Conservation (phyloP, 2,113 vertebrate genomes). For the Nanorana parkeri region DNA sequence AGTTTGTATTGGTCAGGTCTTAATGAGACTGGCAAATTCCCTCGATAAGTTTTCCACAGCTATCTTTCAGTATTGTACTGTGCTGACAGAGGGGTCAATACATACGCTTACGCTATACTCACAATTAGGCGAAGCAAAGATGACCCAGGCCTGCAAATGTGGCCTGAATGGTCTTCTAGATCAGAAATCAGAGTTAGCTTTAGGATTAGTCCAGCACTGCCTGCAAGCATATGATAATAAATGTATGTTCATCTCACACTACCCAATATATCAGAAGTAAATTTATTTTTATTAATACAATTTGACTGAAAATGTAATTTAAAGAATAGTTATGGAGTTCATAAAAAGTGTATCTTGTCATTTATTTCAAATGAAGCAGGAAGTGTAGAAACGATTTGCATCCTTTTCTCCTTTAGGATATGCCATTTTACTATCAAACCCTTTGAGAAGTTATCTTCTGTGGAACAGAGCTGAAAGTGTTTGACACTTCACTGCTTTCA, state of each 20-base stretch:
- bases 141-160: no score
- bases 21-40: no score
- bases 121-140: no score
- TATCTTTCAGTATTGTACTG: no score
- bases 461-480: conserved; percentile 32
- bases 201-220: no score
- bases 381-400: conserved; percentile 26
- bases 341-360: background rate
- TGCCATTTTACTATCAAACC: conserved; percentile 32
- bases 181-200: no score
- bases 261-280: background rate
- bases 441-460: conserved; percentile 42
- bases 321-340: background rate
- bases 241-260: background rate
- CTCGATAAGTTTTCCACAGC: no score
- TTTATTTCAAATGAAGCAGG: background rate
- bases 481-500: conserved; percentile 47
- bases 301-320: background rate
- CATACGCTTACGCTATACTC: no score
- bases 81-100: no score
- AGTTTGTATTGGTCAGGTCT: no score
- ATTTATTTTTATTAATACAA: conserved; percentile 3
- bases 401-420: conserved; percentile 17
- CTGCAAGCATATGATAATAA: background rate
- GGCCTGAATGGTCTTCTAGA: no score